Base-by-base conservation (phyloP, 2,888 invertebrate species). In the Drosophila prostipennis region DNA sequence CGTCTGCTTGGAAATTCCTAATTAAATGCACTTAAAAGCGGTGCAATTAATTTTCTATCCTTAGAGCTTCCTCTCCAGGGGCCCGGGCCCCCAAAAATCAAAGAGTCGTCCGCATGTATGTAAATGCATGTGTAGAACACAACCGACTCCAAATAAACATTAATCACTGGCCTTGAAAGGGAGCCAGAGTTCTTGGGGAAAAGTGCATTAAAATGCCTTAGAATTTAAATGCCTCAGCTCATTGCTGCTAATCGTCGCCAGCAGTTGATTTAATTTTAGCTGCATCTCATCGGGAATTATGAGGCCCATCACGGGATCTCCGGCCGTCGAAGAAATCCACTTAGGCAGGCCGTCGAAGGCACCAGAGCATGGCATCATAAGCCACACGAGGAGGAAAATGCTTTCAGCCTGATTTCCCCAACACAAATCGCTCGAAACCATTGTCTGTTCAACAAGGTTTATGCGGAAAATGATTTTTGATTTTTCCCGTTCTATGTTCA, bases 1-100 rank as follows among this genome's bases (percentile, higher is more conserved):
- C 53, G 67, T 53, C 64, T 65, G 48, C 52, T 52, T 61, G 71
- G 67, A 76, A 76, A 85, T 72, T 71, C 68, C 74, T 69, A 81
- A 80, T 86, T 83, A 86, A 86, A 80, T 86, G 78, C 80, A 80
- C 80, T 80, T 80, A 80, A 76, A 72, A 67, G 83, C 64, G 46
- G 0, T 16, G 51, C 80, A 86, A 80, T 80, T 86, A 76, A 75
- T 82, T 79, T 71, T 34, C 46, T 60, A 71, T 65, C 72, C 73
- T 75, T 77, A 82, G 80, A 79, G 16, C 29, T 19, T 16, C 13
- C 40, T 23, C 32, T 29, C 14, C 14, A 14, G 46, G 46, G 29
- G 29, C 29, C 26, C 5, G 26, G 26, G 26, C 23, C 37, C 72
- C 48, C 19, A 19, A 72, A 71, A 85, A 80, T 85, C 82, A 64